These are phyloP conservation scores for Crotalus horridus DNA, from an alignment of 2,113 vertebrate species.

Conservation along the genomic window DNA sequence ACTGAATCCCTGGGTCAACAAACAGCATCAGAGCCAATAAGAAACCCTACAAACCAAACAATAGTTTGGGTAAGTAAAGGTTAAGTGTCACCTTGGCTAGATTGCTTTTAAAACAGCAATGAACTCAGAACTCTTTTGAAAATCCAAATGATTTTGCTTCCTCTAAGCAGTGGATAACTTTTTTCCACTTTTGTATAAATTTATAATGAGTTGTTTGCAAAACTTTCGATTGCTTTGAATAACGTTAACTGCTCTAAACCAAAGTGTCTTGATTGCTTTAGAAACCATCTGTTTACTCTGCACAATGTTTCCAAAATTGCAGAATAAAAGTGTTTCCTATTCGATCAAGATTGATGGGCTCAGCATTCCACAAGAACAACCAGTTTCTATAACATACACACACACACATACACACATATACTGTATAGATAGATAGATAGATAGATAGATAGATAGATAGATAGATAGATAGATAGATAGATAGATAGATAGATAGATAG, in stretches of 20 bases:
- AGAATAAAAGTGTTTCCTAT: neutral
- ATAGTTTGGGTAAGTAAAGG: conserved; percentile 26
- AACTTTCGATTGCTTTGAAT: neutral
- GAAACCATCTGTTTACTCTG: neutral
- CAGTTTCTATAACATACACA: neutral
- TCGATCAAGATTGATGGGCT: neutral
- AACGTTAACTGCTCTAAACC: neutral
- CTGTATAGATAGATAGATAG: no score
- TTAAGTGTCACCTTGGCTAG: conserved; percentile 7
- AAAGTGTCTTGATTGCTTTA: neutral
- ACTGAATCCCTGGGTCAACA: conserved; percentile 44
- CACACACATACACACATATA: neutral
- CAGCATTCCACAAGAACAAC: neutral
- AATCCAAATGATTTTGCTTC: conserved; percentile 14
- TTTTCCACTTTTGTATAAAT: neutral
- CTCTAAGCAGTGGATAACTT: conserved; percentile 1
- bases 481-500: no score
- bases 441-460: no score
- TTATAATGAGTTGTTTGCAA: neutral
- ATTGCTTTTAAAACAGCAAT: conserved; percentile 22
- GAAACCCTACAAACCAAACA: conserved; percentile 37
- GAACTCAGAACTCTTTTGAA: neutral
- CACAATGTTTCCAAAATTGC: neutral
- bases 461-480: no score
- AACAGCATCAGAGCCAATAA: conserved; percentile 37